Percentiles rank a stretch among this genome's conserved stretches.
Conservation (phyloP, 2,113 vertebrate genomes). For the Pipa parva region DNA sequence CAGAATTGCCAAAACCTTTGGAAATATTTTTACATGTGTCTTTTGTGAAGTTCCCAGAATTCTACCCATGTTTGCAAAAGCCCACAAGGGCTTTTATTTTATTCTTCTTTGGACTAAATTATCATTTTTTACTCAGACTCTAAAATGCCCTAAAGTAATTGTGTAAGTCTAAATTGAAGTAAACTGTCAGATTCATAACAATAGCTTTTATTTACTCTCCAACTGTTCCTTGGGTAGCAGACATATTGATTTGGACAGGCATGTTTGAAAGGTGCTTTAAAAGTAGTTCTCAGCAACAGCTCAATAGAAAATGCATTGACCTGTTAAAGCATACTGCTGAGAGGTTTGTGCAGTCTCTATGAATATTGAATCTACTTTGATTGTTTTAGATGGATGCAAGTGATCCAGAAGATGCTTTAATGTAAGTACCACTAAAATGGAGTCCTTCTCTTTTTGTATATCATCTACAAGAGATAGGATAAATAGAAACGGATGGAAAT, state of each 20-base stretch:
- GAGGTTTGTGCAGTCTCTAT: constrained; percentile 39
- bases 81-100: too few relatives aligned
- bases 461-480: constrained; percentile 17
- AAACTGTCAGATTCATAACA: constrained; percentile 12
- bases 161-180: neutral
- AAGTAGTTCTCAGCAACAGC: constrained; percentile 49
- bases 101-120: too few relatives aligned
- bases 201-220: constrained; percentile 48
- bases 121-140: neutral
- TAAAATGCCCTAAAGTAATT: neutral
- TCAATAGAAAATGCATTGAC: constrained; percentile 59
- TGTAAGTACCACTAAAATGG: constrained; percentile 43
- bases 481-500: constrained; percentile 29
- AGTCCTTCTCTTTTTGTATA: constrained; percentile 37
- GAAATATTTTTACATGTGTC: too few relatives aligned
- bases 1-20: too few relatives aligned
- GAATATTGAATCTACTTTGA: constrained; percentile 37
- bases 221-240: constrained; percentile 41
- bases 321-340: constrained; percentile 52
- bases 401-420: constrained; percentile 47
- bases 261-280: constrained; percentile 53
- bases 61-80: too few relatives aligned
- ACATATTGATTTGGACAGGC: constrained; percentile 55
- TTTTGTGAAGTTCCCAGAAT: too few relatives aligned
- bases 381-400: constrained; percentile 45